Evolutionary conservation across 2,888 invertebrate genomes (phyloP).

Genomic region (Phaonia tiefii): DNA sequence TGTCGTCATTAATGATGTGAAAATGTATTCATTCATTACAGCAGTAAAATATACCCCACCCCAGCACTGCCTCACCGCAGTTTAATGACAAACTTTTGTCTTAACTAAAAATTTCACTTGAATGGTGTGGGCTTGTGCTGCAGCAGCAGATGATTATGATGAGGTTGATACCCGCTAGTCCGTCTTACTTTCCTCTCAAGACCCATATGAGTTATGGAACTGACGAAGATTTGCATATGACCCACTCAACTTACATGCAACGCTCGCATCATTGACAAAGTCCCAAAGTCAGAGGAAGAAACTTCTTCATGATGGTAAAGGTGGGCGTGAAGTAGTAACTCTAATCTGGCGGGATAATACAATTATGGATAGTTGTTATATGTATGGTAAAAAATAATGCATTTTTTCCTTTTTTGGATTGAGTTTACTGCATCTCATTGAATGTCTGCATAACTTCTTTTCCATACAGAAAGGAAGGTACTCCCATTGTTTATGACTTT

Average conservation of each 20-base stretch:
- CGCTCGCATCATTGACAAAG: no score
- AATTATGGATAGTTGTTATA: no score
- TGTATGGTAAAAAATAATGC: background rate
- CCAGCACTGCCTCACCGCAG: no score
- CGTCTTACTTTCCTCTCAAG: conserved; percentile 2
- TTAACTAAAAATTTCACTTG: conserved; percentile 7
- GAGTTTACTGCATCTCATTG: background rate
- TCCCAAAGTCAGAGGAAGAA: no score
- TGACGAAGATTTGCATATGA: conserved; percentile 12
- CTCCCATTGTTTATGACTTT: conserved; percentile 16
- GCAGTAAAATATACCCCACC: no score
- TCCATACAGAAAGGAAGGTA: conserved; percentile 16
- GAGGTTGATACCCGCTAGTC: background rate
- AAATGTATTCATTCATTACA: conserved; percentile 54
- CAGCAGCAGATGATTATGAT: background rate
- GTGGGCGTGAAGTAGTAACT: no score
- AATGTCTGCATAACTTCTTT: background rate
- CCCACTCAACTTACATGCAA: background rate
- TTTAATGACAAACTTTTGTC: conserved; percentile 16
- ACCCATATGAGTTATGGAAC: background rate
- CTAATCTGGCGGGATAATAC: no score
- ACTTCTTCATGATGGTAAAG: no score
- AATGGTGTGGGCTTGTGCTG: no score
- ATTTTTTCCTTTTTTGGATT: background rate
- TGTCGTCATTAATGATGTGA: conserved; percentile 51